Evolutionary conservation across 2,113 vertebrate genomes (phyloP), one percentile per base, ranked within the genome.

Genomic region (Bubalus kerabau): DNA sequence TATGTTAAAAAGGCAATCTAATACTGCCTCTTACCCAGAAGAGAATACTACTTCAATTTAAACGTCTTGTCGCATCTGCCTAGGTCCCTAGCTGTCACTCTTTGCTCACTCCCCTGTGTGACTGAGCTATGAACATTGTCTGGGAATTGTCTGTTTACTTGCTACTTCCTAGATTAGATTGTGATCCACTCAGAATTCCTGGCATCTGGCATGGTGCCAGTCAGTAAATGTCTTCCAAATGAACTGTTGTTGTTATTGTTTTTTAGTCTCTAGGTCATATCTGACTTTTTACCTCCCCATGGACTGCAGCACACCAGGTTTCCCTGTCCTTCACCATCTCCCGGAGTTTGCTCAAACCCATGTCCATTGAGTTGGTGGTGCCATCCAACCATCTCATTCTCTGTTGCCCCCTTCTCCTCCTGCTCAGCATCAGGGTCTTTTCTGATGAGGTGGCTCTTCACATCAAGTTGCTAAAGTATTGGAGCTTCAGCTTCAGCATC

Each of bases 101-200:
- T 32, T 14, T 40, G 52, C 30, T 90, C 16, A 36, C 46, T 82
- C 9, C 28, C 12, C 5, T 43, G 89, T 74, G 11, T 80, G 85
- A 80, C 10, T 36, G 60, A 90, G 40, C 48, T 54, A 56, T 93
- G 48, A 93, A 36, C 43, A 21, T n/a, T 52, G 48, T 86, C 74
- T 92, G 83, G 24, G 89, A 36, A 83, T 90, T 74, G 56, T 88
- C 82, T 97, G 52, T 87, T 80, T 86, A 50, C 87, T 84, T 90
- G 71, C 71, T 24, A 3, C 30, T 19, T 90, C 15, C 56, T 81
- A 78, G 92, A 78, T 97, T 87, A 91, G 90, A 76, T 50, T 74
- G 84, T 28, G 60, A 59, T 89, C 36, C 26, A 57, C 30, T 90
- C 57, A 12, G n/a, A 88, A 86, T 93, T 52, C 74, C 46, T 40